Percentiles rank a stretch among this genome's conserved stretches.
These are phyloP conservation scores for Atrichornis clamosus DNA, from an alignment of 2,113 vertebrate genomes.

Conservation along the genomic window DNA sequence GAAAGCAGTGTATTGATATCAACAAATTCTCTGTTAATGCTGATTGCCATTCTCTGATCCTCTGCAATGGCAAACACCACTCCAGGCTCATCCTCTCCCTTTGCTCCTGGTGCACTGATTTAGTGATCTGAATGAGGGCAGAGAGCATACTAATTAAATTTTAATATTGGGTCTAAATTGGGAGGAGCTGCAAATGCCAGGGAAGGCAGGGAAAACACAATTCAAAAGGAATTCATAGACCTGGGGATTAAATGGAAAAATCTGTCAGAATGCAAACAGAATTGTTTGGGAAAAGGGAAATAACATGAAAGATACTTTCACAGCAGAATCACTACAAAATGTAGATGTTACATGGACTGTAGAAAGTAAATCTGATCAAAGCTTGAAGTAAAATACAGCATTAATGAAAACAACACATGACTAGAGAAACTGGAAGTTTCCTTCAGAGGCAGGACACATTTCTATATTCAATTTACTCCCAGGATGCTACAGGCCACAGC, in stretches of 20 bases:
- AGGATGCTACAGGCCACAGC: background rate
- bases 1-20: background rate
- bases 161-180: background rate
- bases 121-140: background rate
- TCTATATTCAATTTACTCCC: background rate
- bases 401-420: background rate
- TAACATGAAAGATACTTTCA: background rate
- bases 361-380: background rate
- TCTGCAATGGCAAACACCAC: background rate
- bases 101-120: background rate
- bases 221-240: background rate
- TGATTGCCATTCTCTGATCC: background rate
- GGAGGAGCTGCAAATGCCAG: background rate
- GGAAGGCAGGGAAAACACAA: background rate
- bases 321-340: background rate
- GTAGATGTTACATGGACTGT: background rate
- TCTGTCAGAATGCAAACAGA: background rate
- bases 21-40: background rate
- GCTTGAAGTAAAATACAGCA: background rate
- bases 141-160: constrained; percentile 44
- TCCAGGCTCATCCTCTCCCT: constrained; percentile 11
- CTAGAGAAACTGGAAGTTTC: background rate
- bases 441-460: background rate
- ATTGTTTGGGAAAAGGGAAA: background rate
- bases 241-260: background rate